Conservation (phyloP, 2,113 vertebrate genomes). For the Tapirus terrestris region DNA sequence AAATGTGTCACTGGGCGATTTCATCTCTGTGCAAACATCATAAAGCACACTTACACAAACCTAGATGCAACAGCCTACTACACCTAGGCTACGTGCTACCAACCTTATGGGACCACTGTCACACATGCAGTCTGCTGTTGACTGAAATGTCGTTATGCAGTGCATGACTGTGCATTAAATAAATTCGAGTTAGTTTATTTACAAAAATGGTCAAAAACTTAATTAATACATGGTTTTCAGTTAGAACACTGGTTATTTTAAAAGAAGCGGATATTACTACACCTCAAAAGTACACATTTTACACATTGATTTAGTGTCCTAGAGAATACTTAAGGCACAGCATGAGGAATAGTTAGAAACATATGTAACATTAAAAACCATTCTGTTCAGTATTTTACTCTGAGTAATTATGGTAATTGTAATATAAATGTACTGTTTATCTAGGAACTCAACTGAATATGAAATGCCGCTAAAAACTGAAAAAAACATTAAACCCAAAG, state of each 20-base stretch:
- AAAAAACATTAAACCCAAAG: background rate
- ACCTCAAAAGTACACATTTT: background rate
- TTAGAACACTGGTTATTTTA: background rate
- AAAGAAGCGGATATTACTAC: background rate
- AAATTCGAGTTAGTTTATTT: constrained; percentile 55
- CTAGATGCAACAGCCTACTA: too few relatives aligned
- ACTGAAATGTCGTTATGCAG: too few relatives aligned
- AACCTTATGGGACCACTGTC: too few relatives aligned
- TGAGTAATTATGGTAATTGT: constrained; percentile 38
- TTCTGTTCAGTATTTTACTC: constrained; percentile 49
- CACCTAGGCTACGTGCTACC: too few relatives aligned
- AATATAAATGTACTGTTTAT: constrained; percentile 57
- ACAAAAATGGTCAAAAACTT: constrained; percentile 61
- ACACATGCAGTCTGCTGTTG: too few relatives aligned
- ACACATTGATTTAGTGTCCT: background rate
- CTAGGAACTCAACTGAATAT: constrained; percentile 36
- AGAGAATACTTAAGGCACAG: background rate
- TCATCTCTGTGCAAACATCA: too few relatives aligned
- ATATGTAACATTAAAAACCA: constrained; percentile 29
- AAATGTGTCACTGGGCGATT: too few relatives aligned
- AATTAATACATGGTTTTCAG: background rate
- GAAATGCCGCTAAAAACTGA: constrained; percentile 45
- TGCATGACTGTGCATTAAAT: background rate
- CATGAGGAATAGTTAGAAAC: constrained; percentile 5
- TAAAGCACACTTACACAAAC: too few relatives aligned